Percentiles rank a stretch among this genome's conserved stretches.
Conservation (phyloP, 1,140 invertebrate species). For the Lethrus apterus region DNA sequence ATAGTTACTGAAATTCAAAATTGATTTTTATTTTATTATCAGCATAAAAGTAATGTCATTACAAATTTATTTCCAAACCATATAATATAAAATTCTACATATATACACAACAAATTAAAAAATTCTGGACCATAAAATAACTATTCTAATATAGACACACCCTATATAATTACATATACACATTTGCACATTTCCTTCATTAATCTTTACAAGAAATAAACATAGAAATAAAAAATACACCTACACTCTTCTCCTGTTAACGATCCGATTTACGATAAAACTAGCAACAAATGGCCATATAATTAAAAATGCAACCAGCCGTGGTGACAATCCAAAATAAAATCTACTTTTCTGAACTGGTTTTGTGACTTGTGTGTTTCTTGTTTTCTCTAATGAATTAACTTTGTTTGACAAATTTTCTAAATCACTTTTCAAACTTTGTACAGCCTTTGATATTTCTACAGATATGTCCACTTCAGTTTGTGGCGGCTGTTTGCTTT, state of each 20-base stretch:
- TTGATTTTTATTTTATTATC: too few species aligned
- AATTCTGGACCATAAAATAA: conserved; percentile 18
- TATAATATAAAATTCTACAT: conserved; percentile 23
- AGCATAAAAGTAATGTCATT: too few species aligned
- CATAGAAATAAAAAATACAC: conserved; percentile 16
- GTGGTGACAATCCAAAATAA: conserved; percentile 40
- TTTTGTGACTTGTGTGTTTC: conserved; percentile 8
- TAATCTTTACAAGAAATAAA: too few species aligned
- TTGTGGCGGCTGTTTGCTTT: conserved; percentile 20
- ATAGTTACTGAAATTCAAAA: too few species aligned
- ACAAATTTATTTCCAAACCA: conserved; percentile 24
- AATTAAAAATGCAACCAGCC: conserved; percentile 48
- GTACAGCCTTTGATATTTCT: conserved; percentile 42
- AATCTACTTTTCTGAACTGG: conserved; percentile 19
- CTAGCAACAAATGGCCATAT: conserved; percentile 53
- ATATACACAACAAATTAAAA: conserved; percentile 26
- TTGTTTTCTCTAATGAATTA: conserved; percentile 36
- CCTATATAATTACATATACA: conserved; percentile 13
- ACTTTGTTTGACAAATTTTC: conserved; percentile 41
- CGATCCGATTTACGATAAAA: conserved; percentile 37
- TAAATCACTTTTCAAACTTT: conserved; percentile 42
- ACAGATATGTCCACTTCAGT: conserved; percentile 34
- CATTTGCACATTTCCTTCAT: too few species aligned
- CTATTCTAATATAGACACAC: conserved; percentile 12
- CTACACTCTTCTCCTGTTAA: conserved; percentile 10